These are phyloP conservation scores for Seira ritae DNA, from an alignment of 2,888 invertebrate genomes.

Conservation along the genomic window DNA sequence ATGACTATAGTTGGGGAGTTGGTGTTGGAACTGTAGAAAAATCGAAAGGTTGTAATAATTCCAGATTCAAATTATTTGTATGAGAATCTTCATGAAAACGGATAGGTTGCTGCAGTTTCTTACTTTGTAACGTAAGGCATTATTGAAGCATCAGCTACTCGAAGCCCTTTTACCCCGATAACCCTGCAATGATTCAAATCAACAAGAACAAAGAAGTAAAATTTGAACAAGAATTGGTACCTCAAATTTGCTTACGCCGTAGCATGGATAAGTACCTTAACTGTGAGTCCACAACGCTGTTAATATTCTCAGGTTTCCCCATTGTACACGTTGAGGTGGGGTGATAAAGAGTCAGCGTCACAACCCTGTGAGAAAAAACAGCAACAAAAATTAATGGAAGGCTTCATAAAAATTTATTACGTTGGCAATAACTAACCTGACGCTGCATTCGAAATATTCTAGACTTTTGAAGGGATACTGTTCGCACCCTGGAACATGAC, in stretches of 20 bases:
- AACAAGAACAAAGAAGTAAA: no score
- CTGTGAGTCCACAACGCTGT: constrained; percentile 40
- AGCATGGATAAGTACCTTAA: not conserved
- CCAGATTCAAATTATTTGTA: not conserved
- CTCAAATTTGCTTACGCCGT: no score
- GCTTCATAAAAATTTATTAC: no score
- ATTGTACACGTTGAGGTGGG: constrained; percentile 35
- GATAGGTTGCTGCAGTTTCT: not conserved
- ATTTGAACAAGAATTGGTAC: no score
- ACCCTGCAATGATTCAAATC: not conserved
- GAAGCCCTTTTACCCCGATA: constrained; percentile 23
- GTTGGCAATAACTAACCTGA: not conserved
- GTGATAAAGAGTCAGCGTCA: constrained; percentile 31
- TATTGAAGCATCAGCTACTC: constrained; percentile 35
- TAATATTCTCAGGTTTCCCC: not conserved
- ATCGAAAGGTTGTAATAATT: not conserved
- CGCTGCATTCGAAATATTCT: constrained; percentile 56
- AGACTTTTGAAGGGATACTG: constrained; percentile 38
- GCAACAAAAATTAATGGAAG: no score
- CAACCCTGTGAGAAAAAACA: no score
- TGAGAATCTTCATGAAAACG: not conserved
- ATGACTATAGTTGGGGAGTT: constrained; percentile 36
- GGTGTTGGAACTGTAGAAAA: constrained; percentile 31
- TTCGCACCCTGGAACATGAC: constrained; percentile 57
- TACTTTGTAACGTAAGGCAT: constrained; percentile 46